Percentiles rank a stretch among this genome's conserved stretches.
Conservation (phyloP, 2,113 vertebrate genomes). For the Natator depressus region DNA sequence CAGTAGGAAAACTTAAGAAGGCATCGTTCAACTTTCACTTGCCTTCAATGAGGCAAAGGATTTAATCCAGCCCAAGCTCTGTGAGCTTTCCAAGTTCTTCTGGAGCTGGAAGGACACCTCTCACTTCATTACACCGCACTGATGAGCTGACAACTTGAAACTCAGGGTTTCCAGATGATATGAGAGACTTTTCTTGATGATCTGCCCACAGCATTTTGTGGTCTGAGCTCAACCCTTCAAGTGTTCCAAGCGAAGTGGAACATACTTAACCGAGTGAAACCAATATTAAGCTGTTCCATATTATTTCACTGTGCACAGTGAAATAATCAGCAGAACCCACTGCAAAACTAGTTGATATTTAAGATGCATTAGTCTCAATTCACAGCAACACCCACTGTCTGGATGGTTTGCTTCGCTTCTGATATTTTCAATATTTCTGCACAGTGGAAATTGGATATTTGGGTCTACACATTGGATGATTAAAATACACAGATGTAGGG, state of each 20-base stretch:
- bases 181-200: not conserved
- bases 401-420: not conserved
- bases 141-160: conserved; percentile 37
- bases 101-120: not conserved
- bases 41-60: fast-evolving
- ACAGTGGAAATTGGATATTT: not conserved
- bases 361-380: not conserved
- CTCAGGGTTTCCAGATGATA: conserved; percentile 76
- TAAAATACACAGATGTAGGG: not conserved
- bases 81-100: not conserved
- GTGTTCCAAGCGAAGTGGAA: conserved; percentile 73
- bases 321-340: not conserved
- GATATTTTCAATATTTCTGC: not conserved
- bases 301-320: not conserved
- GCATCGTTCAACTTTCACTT: fast-evolving
- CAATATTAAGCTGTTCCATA: conserved; percentile 58
- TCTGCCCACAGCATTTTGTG: conserved; percentile 54
- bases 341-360: not conserved
- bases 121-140: not conserved
- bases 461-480: not conserved
- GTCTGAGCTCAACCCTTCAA: conserved; percentile 38
- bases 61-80: not conserved
- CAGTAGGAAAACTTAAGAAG: fast-evolving
- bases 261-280: not conserved
- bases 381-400: not conserved